Evolutionary conservation across 1,140 invertebrate genomes (phyloP).

Genomic region (Achatina immaculata): DNA sequence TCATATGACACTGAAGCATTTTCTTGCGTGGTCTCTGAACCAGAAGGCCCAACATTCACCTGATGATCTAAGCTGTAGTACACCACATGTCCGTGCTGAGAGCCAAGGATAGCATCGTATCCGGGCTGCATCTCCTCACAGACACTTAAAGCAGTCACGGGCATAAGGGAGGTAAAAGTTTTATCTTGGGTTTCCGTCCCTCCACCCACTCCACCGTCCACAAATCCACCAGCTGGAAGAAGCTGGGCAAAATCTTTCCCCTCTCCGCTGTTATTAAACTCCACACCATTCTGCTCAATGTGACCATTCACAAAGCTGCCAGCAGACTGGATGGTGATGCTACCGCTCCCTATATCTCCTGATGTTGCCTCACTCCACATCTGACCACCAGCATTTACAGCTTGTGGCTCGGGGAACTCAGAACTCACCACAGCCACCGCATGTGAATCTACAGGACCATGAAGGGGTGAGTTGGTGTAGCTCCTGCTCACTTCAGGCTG

Average conservation of each 20-base stretch:
- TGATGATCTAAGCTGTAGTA: slow-evolving; percentile 5
- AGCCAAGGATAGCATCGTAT: not conserved
- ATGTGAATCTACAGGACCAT: not conserved
- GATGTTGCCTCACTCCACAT: not conserved
- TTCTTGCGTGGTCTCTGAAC: not conserved
- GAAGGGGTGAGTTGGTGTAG: not conserved
- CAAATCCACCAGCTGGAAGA: slow-evolving; percentile 26
- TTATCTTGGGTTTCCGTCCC: slow-evolving; percentile 16
- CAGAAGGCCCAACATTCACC: not conserved
- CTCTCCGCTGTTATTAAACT: slow-evolving; percentile 8
- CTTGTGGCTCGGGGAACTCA: not conserved
- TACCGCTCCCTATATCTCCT: not conserved
- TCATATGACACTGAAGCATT: not conserved
- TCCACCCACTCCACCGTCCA: not conserved
- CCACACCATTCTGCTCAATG: slow-evolving; percentile 3
- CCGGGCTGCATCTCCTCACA: not conserved
- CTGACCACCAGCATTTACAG: not conserved
- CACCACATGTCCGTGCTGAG: slow-evolving; percentile 7
- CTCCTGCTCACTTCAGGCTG: not conserved
- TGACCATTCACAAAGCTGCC: not conserved
- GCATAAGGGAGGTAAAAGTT: slow-evolving; percentile 28
- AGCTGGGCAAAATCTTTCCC: slow-evolving; percentile 31
- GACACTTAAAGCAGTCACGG: not conserved
- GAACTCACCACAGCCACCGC: not conserved
- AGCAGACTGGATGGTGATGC: not conserved